Base-by-base conservation (phyloP, 2,113 vertebrate genomes). In the Chaetorhynchus papuensis region DNA sequence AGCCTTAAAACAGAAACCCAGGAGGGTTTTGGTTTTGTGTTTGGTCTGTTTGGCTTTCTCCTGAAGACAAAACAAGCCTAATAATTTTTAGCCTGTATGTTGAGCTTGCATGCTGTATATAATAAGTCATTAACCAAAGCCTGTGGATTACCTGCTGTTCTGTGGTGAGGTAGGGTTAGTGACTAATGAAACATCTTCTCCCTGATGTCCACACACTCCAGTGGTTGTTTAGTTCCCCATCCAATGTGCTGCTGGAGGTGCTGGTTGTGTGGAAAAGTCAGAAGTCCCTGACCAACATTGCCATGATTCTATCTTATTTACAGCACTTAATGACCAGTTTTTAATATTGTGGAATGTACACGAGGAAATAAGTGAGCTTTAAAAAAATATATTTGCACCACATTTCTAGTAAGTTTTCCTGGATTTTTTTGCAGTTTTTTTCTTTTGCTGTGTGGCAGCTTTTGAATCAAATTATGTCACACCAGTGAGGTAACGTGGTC, bases 321-420 rank as follows among this genome's bases (percentile, higher is more conserved):
- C 10, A 52, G 11, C 30, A 22, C 8, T 10, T 39, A 66, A 13
- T 11, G 10, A 22, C 11, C 3, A 47, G 30, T 33, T 41, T 63
- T 63, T 79, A 70, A 61, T 20, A 52, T 3, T 83, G 13, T 28
- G 31, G 10, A 72, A 56, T 20, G 2, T 44, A 42, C 42, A 22
- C 19, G 50, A 41, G n/a, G 27, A 66, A 87, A 52, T 31, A 53
- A 49, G 20, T 22, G 47, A 63, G n/a, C 4, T 57, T 35, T 4
- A 31, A 24, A 45, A 66, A 20, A 45, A 15, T 37, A 33, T 35
- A 12, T 28, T 49, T 8, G 22, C 0, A 0, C 30, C 16, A 18
- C 37, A 17, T 22, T 70, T 49, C 35, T 44, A 28, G 57, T 56
- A 49, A 75, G 15, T 44, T 44, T 16, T 82, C 22, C 54, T 60